phyloP scores from a whole-genome alignment of 2,797 vertebrate genomes.

The Hoplostethus mediterraneus region DNA sequence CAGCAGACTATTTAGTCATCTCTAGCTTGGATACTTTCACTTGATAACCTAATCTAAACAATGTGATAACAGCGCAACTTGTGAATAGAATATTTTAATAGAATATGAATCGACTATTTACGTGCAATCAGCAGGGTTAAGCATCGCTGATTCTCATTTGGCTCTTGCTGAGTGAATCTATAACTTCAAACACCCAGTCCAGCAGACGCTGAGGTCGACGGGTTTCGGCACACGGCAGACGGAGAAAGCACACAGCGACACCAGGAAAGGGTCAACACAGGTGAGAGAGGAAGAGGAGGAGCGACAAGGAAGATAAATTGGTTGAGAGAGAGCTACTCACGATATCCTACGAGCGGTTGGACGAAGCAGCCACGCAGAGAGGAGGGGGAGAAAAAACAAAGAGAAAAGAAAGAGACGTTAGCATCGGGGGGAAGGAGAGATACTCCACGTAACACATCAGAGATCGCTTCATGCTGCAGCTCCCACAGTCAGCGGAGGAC shows the following conservation, averaged over 20 bases:
- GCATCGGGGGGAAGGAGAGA: conserved; percentile 28
- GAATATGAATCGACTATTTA: not conserved
- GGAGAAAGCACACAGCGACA: conserved; percentile 51
- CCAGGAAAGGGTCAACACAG: conserved; percentile 36
- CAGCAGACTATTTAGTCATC: no score
- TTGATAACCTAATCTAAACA: not conserved
- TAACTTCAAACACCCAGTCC: conserved; percentile 55
- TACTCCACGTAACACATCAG: conserved; percentile 16
- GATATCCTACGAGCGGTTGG: conserved; percentile 77
- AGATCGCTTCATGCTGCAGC: conserved; percentile 13
- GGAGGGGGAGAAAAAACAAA: conserved; percentile 34
- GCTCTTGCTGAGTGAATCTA: conserved; percentile 8
- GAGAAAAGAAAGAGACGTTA: conserved; percentile 57
- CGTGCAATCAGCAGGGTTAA: not conserved
- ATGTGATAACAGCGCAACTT: not conserved
- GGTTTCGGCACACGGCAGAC: conserved; percentile 47
- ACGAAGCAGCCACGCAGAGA: conserved; percentile 44
- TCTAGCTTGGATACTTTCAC: not conserved
- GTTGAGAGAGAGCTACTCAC: conserved; percentile 73
- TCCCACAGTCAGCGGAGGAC: conserved; percentile 12
- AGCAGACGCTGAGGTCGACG: conserved; percentile 35
- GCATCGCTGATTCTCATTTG: not conserved
- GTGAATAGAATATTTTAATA: no score
- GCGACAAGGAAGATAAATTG: conserved; percentile 39
- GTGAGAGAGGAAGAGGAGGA: conserved; percentile 9